phyloP scores from a whole-genome alignment of 2,888 invertebrate genomes.

The Leucoma salicis region DNA sequence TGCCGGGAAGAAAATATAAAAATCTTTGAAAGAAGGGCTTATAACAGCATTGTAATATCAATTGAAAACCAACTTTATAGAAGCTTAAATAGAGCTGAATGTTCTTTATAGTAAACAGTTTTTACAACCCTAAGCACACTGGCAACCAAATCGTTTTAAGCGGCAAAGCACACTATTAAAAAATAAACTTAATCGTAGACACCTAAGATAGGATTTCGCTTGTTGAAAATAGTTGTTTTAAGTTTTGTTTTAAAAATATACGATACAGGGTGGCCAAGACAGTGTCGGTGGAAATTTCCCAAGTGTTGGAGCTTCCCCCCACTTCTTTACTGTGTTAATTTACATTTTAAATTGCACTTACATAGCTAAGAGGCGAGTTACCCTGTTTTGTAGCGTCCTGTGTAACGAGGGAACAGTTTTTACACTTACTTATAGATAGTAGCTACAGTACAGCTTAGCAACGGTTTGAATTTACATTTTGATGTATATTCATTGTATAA shows the following conservation, averaged over 20 bases:
- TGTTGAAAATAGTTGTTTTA: slow-evolving; percentile 3
- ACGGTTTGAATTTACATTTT: no score
- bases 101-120: slow-evolving; percentile 27
- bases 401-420: slow-evolving; percentile 31
- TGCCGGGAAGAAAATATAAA: slow-evolving; percentile 69
- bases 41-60: slow-evolving; percentile 29
- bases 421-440: no score
- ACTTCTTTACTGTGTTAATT: slow-evolving; percentile 82
- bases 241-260: slow-evolving; percentile 30
- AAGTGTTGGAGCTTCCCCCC: slow-evolving; percentile 56
- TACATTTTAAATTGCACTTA: slow-evolving; percentile 84
- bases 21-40: slow-evolving; percentile 52
- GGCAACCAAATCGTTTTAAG: slow-evolving; percentile 5
- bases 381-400: slow-evolving; percentile 68
- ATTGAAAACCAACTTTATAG: slow-evolving; percentile 37
- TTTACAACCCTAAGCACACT: slow-evolving; percentile 26
- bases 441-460: no score
- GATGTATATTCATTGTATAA: no score
- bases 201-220: slow-evolving; percentile 13
- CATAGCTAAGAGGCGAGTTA: slow-evolving; percentile 76
- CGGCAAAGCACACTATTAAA: neutral
- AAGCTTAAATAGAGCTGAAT: slow-evolving; percentile 23
- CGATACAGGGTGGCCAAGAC: slow-evolving; percentile 57
- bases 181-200: neutral
- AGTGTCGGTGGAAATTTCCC: slow-evolving; percentile 62